phyloP scores from a whole-genome alignment of 2,797 vertebrate genomes.

The Octomys mimax region DNA sequence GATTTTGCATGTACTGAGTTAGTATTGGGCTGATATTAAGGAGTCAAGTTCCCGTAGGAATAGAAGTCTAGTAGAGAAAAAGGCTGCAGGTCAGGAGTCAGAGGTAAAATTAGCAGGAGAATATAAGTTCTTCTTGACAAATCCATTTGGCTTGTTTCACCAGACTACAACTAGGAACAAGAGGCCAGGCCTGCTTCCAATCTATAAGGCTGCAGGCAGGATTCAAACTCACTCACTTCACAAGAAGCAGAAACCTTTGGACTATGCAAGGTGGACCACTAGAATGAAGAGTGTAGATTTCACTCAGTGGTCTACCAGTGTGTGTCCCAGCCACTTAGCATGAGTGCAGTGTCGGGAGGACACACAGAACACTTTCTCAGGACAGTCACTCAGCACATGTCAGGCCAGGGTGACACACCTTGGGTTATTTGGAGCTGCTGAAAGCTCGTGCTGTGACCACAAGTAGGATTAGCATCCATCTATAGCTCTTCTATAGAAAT shows the following conservation, averaged over 20 bases:
- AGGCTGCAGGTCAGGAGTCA: not conserved
- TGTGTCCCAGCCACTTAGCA: accelerated
- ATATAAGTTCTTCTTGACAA: conserved; percentile 68
- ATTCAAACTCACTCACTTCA: not conserved
- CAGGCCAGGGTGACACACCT: not conserved
- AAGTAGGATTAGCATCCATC: not conserved
- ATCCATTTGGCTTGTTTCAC: conserved; percentile 8
- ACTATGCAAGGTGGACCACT: not conserved
- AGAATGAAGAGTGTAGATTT: not conserved
- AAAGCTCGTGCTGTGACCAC: conserved; percentile 7
- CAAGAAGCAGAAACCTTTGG: not conserved
- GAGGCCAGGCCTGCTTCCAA: not conserved
- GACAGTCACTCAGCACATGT: not conserved
- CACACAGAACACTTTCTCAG: not conserved
- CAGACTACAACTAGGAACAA: not conserved
- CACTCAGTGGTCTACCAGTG: not conserved
- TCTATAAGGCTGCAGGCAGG: not conserved
- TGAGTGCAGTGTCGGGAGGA: too few relatives aligned
- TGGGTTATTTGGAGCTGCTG: not conserved
- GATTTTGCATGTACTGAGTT: conserved; percentile 15
- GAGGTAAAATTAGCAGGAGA: conserved; percentile 59
- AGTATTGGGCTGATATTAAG: not conserved
- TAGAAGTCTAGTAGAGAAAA: conserved; percentile 53
- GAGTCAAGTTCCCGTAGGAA: conserved; percentile 36
- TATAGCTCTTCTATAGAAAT: conserved; percentile 27